Base-by-base conservation (phyloP, 2,797 vertebrate species). In the Gymnoscopelus braueri region DNA sequence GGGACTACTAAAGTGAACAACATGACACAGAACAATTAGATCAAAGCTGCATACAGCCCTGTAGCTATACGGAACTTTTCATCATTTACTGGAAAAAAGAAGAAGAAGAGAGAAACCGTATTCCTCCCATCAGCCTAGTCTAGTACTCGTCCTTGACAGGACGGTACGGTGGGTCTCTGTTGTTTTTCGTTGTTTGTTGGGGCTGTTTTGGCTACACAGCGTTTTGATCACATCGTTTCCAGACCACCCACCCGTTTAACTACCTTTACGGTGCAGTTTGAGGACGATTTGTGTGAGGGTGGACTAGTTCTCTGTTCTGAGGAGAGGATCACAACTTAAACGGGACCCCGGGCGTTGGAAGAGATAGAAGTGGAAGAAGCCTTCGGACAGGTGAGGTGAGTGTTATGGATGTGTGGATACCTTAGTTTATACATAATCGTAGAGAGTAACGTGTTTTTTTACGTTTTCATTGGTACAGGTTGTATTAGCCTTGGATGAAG, bases 351-450 rank as follows among this genome's bases (percentile, higher is more conserved):
- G 47, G 5, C 52, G 9, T 1, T 26, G 56, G 44, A 48, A 64
- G 54, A 69, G 24, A 70, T 51, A 32, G 26, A 74, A 69, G 78
- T 51, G 65, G 64, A 2, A 44, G 54, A n/a, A 65, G 65, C 63
- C 68, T 7, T 14, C 65, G 59, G 65, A 79, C 86, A 87, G 89
- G 89, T 90, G 81, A 87, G 89, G 89, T 90, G 81, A 87, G 89
- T 65, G 67, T 32, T 65, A 13, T 51, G 6, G 26, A 14, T 35
- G 39, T 9, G 9, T 8, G 8, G 10, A 44, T 39, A 39, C 4
- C 2, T 44, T 44, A 44, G 7, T 44, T 44, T 44, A 39, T 39
- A 39, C 5, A 39, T 39, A 6, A 39, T 39, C 1, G 35, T 5
- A 39, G 35, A 39, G 35, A 39, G 35, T 39, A 39, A 7, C 5